Percentiles rank a stretch among this genome's conserved stretches.
Conservation (phyloP, 2,888 invertebrate species). For the Lypha dubia region DNA sequence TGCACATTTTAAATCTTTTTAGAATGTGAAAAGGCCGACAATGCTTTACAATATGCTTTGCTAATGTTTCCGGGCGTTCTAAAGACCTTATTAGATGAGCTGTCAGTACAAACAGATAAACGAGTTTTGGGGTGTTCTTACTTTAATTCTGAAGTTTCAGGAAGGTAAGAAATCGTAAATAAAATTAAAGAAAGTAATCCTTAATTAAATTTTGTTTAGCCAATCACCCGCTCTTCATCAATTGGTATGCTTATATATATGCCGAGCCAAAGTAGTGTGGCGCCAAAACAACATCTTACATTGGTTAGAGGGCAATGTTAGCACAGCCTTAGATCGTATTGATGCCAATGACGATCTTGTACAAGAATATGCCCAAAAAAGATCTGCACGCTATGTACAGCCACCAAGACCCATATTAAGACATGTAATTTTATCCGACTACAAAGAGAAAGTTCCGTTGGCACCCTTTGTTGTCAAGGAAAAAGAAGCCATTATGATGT, state of each 20-base stretch:
- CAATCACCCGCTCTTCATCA: conserved; percentile 88
- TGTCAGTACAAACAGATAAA: conserved; percentile 88
- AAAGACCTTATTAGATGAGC: conserved; percentile 89
- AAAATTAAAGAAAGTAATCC: neutral
- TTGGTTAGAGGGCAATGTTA: conserved; percentile 91
- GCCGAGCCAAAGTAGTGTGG: conserved; percentile 90
- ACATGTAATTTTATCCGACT: conserved; percentile 83
- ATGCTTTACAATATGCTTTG: conserved; percentile 89
- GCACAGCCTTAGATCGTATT: conserved; percentile 86
- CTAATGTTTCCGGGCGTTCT: conserved; percentile 92
- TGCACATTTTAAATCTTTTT: conserved; percentile 33
- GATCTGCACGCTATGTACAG: conserved; percentile 78
- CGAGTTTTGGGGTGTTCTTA: conserved; percentile 85
- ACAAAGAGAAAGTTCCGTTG: conserved; percentile 84
- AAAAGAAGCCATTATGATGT: conserved; percentile 86
- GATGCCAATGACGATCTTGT: conserved; percentile 86
- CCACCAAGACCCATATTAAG: conserved; percentile 82
- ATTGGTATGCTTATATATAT: conserved; percentile 89
- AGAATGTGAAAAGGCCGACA: conserved; percentile 85
- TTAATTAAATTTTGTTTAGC: conserved; percentile 75
- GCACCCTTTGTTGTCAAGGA: conserved; percentile 82
- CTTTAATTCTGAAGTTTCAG: conserved; percentile 80
- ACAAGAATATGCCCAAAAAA: conserved; percentile 86
- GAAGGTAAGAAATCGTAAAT: conserved; percentile 75
- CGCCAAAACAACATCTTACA: conserved; percentile 88